A percentile compares a stretch with the other conserved stretches of the same genome.
Conservation (phyloP, 2,113 vertebrate genomes). For the Oreochromis tanganicae region DNA sequence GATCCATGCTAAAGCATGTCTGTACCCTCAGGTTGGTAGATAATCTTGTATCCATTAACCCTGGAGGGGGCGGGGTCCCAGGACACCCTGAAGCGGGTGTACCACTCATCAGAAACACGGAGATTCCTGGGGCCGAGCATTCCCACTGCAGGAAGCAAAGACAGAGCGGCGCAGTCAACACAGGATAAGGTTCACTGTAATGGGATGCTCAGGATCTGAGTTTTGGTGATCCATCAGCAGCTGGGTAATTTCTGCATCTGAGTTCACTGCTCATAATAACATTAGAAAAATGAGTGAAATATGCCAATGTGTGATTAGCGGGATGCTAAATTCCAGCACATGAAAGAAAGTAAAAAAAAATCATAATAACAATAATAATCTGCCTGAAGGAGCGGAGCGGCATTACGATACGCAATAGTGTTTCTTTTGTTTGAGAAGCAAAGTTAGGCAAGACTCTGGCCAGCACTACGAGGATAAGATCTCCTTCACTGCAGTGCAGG, state of each 20-base stretch:
- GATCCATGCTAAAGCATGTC: not conserved
- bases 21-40: constrained; percentile 88
- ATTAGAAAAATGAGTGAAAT: not conserved
- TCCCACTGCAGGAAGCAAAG: constrained; percentile 74
- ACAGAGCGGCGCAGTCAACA: constrained; percentile 1
- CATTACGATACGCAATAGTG: not conserved
- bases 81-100: constrained; percentile 93
- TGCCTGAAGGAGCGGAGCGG: not conserved
- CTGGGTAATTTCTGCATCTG: not conserved
- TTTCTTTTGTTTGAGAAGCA: constrained; percentile 17
- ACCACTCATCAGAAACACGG: constrained; percentile 95
- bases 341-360: not conserved
- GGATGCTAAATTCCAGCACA: not conserved
- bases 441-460: constrained; percentile 3
- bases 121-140: constrained; percentile 91
- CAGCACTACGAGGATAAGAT: not conserved
- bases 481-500: not conserved
- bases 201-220: not conserved
- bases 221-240: constrained; percentile 2
- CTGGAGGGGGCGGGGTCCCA: constrained; percentile 90
- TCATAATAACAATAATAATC: not conserved
- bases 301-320: not conserved
- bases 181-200: not conserved
- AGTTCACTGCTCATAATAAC: not conserved
- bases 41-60: constrained; percentile 93